phyloP scores from a whole-genome alignment of 2,797 vertebrate species.

The Malacoctenus gilli region DNA sequence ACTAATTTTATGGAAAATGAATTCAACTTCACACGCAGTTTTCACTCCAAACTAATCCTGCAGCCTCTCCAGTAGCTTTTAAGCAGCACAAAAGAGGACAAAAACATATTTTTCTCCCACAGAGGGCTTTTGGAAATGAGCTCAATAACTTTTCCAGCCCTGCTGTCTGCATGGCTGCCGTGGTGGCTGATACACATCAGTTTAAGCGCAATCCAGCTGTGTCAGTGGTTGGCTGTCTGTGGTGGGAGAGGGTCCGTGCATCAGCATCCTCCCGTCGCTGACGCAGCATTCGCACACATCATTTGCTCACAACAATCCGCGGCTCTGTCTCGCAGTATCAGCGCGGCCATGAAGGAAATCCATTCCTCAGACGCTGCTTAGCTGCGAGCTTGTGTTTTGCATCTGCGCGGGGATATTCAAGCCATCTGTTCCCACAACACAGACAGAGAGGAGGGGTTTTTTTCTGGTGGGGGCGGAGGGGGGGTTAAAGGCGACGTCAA shows the following conservation, averaged over 20 bases:
- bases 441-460: conserved; percentile 31
- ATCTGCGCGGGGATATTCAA: conserved; percentile 34
- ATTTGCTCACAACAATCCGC: conserved; percentile 63
- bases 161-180: conserved; percentile 17
- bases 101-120: conserved; percentile 5
- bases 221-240: conserved; percentile 48
- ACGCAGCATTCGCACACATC: conserved; percentile 59
- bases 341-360: conserved; percentile 33
- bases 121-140: conserved; percentile 19
- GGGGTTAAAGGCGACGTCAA: conserved; percentile 22
- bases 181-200: conserved; percentile 27
- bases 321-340: conserved; percentile 42
- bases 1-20: neutral
- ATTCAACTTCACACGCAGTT: neutral
- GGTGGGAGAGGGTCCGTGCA: conserved; percentile 42
- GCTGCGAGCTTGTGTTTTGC: conserved; percentile 39
- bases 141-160: conserved; percentile 13
- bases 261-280: conserved; percentile 54
- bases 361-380: conserved; percentile 38
- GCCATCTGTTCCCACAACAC: conserved; percentile 56
- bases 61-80: neutral
- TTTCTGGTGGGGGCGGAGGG: too few relatives aligned
- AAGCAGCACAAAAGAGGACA: conserved; percentile 8
- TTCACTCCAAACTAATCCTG: neutral
- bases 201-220: conserved; percentile 54